Percentiles rank a stretch among this genome's conserved stretches.
Conservation (phyloP, 2,113 vertebrate species). For the Malurus melanocephalus region DNA sequence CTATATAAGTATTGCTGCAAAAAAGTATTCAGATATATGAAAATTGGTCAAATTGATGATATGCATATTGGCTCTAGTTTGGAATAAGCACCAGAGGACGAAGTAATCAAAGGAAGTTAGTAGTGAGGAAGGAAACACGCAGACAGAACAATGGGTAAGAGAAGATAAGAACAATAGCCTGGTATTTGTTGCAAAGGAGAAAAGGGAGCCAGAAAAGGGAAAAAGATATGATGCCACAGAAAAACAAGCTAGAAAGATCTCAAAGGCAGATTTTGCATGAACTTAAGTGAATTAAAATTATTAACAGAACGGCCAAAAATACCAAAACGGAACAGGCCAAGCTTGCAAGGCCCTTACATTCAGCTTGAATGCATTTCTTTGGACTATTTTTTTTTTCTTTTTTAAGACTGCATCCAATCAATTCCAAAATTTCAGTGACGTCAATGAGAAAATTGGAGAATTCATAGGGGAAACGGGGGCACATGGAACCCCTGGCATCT, state of each 20-base stretch:
- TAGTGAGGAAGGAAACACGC: not conserved
- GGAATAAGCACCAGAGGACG: not conserved
- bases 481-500: slow-evolving; percentile 53
- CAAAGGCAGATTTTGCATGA: slow-evolving; percentile 25
- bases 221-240: slow-evolving; percentile 23
- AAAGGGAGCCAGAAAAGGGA: slow-evolving; percentile 13
- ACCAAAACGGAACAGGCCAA: slow-evolving; percentile 48
- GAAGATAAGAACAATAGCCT: not conserved
- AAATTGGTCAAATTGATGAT: not conserved
- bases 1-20: not conserved
- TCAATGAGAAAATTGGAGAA: slow-evolving; percentile 51
- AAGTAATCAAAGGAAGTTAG: slow-evolving; percentile 8
- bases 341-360: slow-evolving; percentile 52
- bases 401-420: slow-evolving; percentile 45
- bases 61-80: not conserved
- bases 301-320: slow-evolving; percentile 38
- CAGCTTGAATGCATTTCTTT: slow-evolving; percentile 48
- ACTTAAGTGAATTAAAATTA: slow-evolving; percentile 30
- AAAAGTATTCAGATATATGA: not conserved
- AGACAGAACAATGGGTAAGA: not conserved
- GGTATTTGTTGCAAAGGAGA: not conserved
- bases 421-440: slow-evolving; percentile 49
- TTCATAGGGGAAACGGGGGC: slow-evolving; percentile 13
- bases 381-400: slow-evolving; percentile 38
- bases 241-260: slow-evolving; percentile 27